Evolutionary conservation across 2,797 vertebrate genomes (phyloP).

Genomic region (Enteromius afrohamiltoni): DNA sequence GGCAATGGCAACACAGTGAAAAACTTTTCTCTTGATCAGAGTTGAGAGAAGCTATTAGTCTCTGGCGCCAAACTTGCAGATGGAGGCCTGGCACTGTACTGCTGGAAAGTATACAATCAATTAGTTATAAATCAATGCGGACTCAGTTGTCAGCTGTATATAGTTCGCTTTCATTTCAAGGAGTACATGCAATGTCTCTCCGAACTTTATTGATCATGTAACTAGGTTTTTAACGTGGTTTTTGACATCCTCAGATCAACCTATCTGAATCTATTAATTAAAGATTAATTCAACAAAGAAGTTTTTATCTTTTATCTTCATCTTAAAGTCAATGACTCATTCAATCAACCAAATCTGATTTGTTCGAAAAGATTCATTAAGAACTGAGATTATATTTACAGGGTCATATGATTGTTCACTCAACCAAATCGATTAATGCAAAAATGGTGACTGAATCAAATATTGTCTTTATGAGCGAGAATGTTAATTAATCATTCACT

Average conservation of each 20-base stretch:
- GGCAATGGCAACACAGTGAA: constrained; percentile 65
- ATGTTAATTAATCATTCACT: neutral
- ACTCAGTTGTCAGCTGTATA: constrained; percentile 23
- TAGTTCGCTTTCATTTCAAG: neutral
- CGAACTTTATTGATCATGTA: neutral
- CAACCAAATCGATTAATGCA: neutral
- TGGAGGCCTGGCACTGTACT: constrained; percentile 46
- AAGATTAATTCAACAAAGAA: neutral
- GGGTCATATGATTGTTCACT: neutral
- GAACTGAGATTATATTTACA: neutral
- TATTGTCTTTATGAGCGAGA: neutral
- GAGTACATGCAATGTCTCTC: neutral
- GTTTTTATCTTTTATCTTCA: neutral
- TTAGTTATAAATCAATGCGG: constrained; percentile 50
- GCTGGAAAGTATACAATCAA: constrained; percentile 34
- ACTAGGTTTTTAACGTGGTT: neutral
- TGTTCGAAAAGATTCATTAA: neutral
- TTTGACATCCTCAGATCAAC: constrained; percentile 1
- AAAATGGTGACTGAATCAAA: neutral
- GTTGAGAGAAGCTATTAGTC: constrained; percentile 66
- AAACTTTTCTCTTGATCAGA: constrained; percentile 71
- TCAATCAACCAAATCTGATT: neutral
- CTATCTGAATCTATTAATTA: neutral
- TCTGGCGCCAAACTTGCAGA: constrained; percentile 52
- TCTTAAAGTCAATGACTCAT: neutral